phyloP scores from a whole-genome alignment of 2,888 invertebrate species.

The Tribolium freemani region DNA sequence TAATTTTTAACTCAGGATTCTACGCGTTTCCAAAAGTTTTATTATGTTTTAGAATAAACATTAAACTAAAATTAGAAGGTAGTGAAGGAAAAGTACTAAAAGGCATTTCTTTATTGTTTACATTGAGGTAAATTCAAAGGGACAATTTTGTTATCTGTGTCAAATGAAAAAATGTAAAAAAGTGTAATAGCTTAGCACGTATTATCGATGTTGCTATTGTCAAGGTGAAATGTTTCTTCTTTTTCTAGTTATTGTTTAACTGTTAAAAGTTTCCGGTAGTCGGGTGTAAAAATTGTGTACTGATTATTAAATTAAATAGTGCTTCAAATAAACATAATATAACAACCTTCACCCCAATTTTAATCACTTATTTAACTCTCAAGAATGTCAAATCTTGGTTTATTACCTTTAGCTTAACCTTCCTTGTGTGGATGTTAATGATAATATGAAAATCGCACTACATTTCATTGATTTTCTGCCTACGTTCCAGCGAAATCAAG shows the following conservation, averaged over 20 bases:
- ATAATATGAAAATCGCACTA: neutral
- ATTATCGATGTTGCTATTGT: conserved; percentile 4
- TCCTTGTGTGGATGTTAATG: neutral
- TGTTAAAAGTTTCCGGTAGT: neutral
- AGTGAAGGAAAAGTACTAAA: too few species aligned
- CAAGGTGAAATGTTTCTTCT: conserved; percentile 20
- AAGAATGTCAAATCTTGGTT: neutral
- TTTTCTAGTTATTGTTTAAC: conserved; percentile 4
- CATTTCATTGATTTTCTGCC: neutral
- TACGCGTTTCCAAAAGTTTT: neutral
- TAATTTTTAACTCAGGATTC: neutral
- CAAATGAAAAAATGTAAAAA: neutral
- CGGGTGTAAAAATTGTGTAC: neutral
- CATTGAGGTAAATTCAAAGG: too few species aligned
- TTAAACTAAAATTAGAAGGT: too few species aligned
- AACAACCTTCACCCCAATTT: neutral
- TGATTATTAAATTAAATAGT: neutral
- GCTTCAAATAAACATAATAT: neutral
- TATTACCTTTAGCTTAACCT: neutral
- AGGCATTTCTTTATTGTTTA: too few species aligned
- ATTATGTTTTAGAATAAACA: neutral
- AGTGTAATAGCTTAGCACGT: neutral
- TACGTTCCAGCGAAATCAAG: neutral
- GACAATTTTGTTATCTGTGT: too few species aligned
- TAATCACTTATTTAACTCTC: too few species aligned